Evolutionary conservation across 23 tunicate genomes (phyloP).

Genomic region (Styela clava): DNA sequence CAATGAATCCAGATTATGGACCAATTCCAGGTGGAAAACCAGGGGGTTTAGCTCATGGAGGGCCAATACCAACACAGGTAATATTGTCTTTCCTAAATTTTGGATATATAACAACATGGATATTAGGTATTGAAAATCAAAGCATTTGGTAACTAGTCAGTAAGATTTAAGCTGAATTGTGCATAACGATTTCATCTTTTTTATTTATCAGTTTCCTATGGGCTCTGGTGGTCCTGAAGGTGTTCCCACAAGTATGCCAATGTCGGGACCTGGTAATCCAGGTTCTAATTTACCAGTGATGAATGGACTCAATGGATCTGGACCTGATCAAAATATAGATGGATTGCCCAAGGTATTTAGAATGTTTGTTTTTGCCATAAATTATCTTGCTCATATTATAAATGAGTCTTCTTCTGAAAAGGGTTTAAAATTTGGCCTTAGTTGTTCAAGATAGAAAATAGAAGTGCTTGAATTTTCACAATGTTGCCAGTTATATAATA

Average conservation of each 20-base stretch:
- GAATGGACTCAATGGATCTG: constrained; percentile 80
- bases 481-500: too few relatives aligned
- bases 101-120: too few relatives aligned
- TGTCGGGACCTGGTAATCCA: constrained; percentile 45
- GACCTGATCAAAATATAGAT: constrained; percentile 50
- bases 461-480: too few relatives aligned
- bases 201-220: constrained; percentile 55
- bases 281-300: constrained; percentile 51
- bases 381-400: too few relatives aligned
- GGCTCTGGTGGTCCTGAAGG: constrained; percentile 35
- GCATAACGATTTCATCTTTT: too few relatives aligned
- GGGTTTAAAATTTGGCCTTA: too few relatives aligned
- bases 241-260: constrained; percentile 57
- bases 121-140: too few relatives aligned
- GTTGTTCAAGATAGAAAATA: too few relatives aligned
- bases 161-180: too few relatives aligned
- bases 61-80: constrained; percentile 29
- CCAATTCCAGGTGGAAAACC: constrained; percentile 19
- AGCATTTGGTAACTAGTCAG: too few relatives aligned
- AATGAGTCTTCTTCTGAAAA: too few relatives aligned
- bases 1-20: constrained; percentile 36
- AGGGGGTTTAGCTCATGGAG: not conserved
- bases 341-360: constrained; percentile 69
- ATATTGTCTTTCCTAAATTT: too few relatives aligned
- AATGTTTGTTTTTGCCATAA: not conserved